Evolutionary conservation across 2,797 vertebrate species (phyloP), one percentile per base, ranked within the genome.

Genomic region (Arctocebus calabarensis): DNA sequence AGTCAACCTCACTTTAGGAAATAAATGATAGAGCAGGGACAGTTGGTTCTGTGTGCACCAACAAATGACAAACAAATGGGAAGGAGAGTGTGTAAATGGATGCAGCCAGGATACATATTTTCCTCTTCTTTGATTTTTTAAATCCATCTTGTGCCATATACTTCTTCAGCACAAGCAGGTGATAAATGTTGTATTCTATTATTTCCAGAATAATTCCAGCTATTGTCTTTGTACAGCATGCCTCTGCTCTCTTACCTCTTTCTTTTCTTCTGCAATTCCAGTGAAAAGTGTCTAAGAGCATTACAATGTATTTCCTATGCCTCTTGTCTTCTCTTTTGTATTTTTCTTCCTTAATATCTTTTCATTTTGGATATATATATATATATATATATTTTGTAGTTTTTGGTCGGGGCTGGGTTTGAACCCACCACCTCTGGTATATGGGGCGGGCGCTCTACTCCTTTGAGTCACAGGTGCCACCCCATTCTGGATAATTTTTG

Each of bases 191-290:
- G 0, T 59, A 29, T 74, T 93, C 87, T 32, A 52, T 94, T 29
- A 91, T n/a, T 78, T 81, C 34, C 14, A 71, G 61, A 93, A 61
- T 66, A 91, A 91, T 64, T 32, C 87, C 52, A 96, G 23, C 29
- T 75, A n/a, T 77, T 77, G 32, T 37, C 32, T 92, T 45, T 92
- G 64, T 32, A 52, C 66, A 84, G 88, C 74, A 62, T 43, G n/a
- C 17, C 16, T 91, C 55, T 52, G 9, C 2, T 5, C 14, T 19
- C 71, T 79, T 90, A 45, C 40, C 25, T 73, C 40, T 88, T 79
- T 87, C 32, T 86, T 61, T 82, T 83, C n/a, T 57, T 88, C 62
- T 79, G 74, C 14, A 62, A 79, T 57, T 71, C 27, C 34, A 59
- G 4, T 77, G 32, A 83, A 84, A 81, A 81, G 25, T 22, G 61